Evolutionary conservation across 2,113 vertebrate genomes (phyloP).

Genomic region (Tautogolabrus adspersus): DNA sequence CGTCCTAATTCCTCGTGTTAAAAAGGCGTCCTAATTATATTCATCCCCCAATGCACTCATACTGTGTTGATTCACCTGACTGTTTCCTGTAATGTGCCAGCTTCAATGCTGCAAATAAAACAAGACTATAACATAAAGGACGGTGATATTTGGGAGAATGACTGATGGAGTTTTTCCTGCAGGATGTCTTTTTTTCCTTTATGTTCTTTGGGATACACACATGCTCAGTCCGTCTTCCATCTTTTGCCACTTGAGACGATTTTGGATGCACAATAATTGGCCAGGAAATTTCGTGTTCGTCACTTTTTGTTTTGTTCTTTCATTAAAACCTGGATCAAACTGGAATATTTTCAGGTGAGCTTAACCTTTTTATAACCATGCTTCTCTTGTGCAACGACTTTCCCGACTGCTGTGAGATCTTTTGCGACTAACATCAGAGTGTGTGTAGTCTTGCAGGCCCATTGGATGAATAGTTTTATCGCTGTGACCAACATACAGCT

Average conservation of each 20-base stretch:
- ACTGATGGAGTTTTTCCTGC: neutral
- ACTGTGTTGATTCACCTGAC: conserved; percentile 10
- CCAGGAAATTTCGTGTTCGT: conserved; percentile 1
- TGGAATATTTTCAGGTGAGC: conserved; percentile 55
- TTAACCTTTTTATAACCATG: neutral
- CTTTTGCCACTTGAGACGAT: conserved; percentile 42
- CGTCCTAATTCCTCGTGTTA: conserved; percentile 3
- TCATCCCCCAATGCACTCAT: neutral
- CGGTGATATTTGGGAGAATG: neutral
- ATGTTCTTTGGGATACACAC: conserved; percentile 11
- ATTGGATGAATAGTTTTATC: conserved; percentile 3
- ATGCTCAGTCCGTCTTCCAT: conserved; percentile 46
- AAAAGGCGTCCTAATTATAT: neutral
- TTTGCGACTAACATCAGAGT: conserved; percentile 4
- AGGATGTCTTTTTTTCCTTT: conserved; percentile 5
- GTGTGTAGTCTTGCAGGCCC: neutral
- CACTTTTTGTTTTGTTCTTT: neutral
- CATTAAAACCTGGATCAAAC: conserved; percentile 60
- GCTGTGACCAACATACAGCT: conserved; percentile 50
- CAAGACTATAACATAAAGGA: neutral
- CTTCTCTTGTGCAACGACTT: conserved; percentile 3
- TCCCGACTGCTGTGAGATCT: conserved; percentile 24
- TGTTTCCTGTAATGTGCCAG: neutral
- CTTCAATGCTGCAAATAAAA: conserved; percentile 7
- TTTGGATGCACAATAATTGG: conserved; percentile 3